A percentile compares a stretch with the other conserved stretches of the same genome.
Evolutionary conservation across 2,797 vertebrate genomes (phyloP).

Genomic region (Hylomyscus alleni): DNA sequence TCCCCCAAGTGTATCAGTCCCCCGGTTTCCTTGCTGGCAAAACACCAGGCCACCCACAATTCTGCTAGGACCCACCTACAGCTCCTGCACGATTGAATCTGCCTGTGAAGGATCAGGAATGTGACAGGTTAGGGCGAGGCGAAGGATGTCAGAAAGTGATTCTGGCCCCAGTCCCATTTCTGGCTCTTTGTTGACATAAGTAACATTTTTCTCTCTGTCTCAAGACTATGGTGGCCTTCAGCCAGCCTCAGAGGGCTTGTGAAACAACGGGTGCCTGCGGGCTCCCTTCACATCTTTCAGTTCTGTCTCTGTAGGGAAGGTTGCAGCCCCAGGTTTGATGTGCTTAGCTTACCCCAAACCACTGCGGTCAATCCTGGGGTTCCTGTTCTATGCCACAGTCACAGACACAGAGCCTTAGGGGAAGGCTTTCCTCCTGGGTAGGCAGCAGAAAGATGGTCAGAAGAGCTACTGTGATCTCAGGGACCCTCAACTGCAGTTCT

Average conservation of each 20-base stretch:
- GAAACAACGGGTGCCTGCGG: background rate
- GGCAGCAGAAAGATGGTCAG: accelerated
- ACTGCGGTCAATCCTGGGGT: background rate
- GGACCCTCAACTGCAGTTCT: background rate
- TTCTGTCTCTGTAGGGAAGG: background rate
- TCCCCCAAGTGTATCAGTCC: too few species aligned
- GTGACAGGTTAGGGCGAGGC: background rate
- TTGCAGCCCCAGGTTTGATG: background rate
- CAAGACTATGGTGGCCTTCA: background rate
- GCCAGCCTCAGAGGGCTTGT: background rate
- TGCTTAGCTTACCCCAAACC: background rate
- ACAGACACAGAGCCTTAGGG: accelerated
- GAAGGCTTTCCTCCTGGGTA: background rate
- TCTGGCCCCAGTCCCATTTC: background rate
- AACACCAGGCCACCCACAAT: background rate
- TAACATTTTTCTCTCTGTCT: background rate
- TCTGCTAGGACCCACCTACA: background rate
- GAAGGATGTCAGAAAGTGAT: background rate
- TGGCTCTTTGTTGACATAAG: background rate
- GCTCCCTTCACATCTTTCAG: background rate
- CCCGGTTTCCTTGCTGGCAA: background rate
- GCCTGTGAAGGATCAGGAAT: background rate
- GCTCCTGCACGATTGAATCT: background rate
- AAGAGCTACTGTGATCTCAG: background rate
- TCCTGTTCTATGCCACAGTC: background rate